These are phyloP conservation scores for Atractosteus spatula DNA, from an alignment of 2,113 vertebrate species.

Conservation along the genomic window DNA sequence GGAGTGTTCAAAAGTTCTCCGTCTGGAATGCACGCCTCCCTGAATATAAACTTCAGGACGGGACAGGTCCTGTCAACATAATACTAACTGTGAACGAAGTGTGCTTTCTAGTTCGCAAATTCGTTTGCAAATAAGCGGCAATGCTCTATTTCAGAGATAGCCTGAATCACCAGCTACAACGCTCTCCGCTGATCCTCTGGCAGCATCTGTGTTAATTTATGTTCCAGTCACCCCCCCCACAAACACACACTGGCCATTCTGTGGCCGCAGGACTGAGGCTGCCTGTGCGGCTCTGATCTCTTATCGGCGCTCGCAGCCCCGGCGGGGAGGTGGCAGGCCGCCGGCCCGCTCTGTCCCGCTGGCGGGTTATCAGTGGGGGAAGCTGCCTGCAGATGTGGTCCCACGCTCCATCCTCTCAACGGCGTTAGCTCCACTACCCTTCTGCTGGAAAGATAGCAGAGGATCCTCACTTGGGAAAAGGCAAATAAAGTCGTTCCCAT, in stretches of 20 bases:
- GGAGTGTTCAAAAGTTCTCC: too few relatives aligned
- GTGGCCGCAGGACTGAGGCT: slow-evolving; percentile 28
- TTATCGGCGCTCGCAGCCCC: slow-evolving; percentile 66
- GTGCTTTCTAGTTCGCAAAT: too few relatives aligned
- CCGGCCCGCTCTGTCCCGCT: slow-evolving; percentile 21
- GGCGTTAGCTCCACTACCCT: slow-evolving; percentile 19
- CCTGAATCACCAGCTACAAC: too few relatives aligned
- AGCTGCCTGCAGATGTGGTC: slow-evolving; percentile 14
- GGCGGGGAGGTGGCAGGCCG: slow-evolving; percentile 35
- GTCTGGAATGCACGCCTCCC: too few relatives aligned
- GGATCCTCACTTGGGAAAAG: slow-evolving; percentile 29
- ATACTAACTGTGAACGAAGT: too few relatives aligned
- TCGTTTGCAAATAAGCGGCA: too few relatives aligned
- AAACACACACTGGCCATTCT: slow-evolving; percentile 24
- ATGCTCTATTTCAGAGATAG: too few relatives aligned
- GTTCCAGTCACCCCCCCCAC: slow-evolving; percentile 35
- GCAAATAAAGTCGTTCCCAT: slow-evolving; percentile 34
- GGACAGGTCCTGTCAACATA: too few relatives aligned
- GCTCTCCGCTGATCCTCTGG: too few relatives aligned
- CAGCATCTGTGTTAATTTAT: slow-evolving; percentile 47
- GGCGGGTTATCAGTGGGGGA: slow-evolving; percentile 27
- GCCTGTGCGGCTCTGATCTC: slow-evolving; percentile 47
- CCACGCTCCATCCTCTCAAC: slow-evolving; percentile 13
- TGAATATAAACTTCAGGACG: too few relatives aligned
- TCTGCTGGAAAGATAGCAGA: slow-evolving; percentile 28